Evolutionary conservation across 2,888 invertebrate species (phyloP).

Genomic region (Ectropis crepuscularia): DNA sequence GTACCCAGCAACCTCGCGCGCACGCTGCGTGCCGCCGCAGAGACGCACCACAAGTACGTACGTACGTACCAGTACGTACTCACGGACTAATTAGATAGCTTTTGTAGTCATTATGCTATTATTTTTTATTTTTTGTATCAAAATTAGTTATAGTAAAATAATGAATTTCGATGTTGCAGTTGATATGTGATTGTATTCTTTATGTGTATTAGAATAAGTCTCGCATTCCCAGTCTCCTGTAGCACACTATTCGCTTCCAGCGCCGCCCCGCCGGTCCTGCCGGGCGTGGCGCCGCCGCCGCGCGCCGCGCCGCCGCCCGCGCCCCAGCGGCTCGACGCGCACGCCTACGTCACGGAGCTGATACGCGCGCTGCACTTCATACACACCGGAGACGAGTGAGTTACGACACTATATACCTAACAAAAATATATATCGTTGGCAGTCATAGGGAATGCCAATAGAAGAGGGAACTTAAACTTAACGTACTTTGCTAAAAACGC

Average conservation of each 20-base stretch:
- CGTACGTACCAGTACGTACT: too few relatives aligned
- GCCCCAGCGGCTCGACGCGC: constrained; percentile 55
- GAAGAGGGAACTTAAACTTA: too few relatives aligned
- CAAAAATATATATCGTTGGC: too few relatives aligned
- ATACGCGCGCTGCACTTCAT: constrained; percentile 70
- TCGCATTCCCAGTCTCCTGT: background rate
- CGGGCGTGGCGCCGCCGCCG: constrained; percentile 49
- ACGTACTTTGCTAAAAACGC: too few relatives aligned
- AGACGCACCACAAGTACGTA: too few relatives aligned
- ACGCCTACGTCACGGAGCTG: constrained; percentile 70
- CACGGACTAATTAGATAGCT: background rate
- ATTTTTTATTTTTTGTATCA: too few relatives aligned
- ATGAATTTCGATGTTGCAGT: constrained; percentile 57
- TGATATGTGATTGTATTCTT: constrained; percentile 61
- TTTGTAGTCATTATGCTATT: too few relatives aligned
- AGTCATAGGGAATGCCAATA: too few relatives aligned
- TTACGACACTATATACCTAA: too few relatives aligned
- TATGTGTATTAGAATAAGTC: constrained; percentile 28
- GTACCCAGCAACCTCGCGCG: too few relatives aligned
- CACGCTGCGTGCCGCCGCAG: too few relatives aligned
- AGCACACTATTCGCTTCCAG: background rate
- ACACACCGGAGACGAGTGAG: constrained; percentile 75
- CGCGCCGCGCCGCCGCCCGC: constrained; percentile 32
- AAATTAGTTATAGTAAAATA: constrained; percentile 11
- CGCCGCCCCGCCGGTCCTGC: constrained; percentile 58